A percentile compares a stretch with the other conserved stretches of the same genome.
These are phyloP conservation scores for Catharus ustulatus DNA, from an alignment of 2,797 vertebrate species.

Conservation along the genomic window DNA sequence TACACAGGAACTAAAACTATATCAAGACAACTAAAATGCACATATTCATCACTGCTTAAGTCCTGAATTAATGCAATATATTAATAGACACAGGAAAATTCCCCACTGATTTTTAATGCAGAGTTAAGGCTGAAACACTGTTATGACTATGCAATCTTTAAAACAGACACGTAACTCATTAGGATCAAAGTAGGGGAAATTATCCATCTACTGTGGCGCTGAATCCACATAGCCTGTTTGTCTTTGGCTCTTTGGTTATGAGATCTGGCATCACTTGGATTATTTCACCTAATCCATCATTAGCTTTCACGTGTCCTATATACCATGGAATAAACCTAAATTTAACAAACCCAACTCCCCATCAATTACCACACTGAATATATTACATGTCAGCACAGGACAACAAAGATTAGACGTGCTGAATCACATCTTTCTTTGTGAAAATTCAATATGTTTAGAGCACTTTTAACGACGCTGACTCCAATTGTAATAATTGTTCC, in stretches of 20 bases:
- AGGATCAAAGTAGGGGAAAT: conserved; percentile 55
- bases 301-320: conserved; percentile 62
- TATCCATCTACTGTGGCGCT: conserved; percentile 43
- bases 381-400: conserved; percentile 22
- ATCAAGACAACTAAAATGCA: background rate
- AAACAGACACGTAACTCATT: conserved; percentile 65
- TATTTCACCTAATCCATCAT: conserved; percentile 70
- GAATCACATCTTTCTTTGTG: conserved; percentile 46
- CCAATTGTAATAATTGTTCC: background rate
- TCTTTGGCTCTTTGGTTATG: conserved; percentile 54
- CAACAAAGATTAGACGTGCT: conserved; percentile 14
- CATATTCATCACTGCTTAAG: background rate
- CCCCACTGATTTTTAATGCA: conserved; percentile 16
- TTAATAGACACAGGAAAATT: conserved; percentile 1
- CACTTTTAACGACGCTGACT: background rate
- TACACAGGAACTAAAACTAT: background rate
- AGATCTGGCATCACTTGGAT: conserved; percentile 61
- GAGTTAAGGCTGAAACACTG: conserved; percentile 1
- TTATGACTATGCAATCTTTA: conserved; percentile 48
- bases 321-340: conserved; percentile 42
- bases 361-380: conserved; percentile 25
- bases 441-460: conserved; percentile 23
- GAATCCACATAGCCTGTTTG: conserved; percentile 60
- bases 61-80: conserved; percentile 12
- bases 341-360: conserved; percentile 49